Base-by-base conservation (phyloP, 2,888 invertebrate species). In the Synanthedon vespiformis region DNA sequence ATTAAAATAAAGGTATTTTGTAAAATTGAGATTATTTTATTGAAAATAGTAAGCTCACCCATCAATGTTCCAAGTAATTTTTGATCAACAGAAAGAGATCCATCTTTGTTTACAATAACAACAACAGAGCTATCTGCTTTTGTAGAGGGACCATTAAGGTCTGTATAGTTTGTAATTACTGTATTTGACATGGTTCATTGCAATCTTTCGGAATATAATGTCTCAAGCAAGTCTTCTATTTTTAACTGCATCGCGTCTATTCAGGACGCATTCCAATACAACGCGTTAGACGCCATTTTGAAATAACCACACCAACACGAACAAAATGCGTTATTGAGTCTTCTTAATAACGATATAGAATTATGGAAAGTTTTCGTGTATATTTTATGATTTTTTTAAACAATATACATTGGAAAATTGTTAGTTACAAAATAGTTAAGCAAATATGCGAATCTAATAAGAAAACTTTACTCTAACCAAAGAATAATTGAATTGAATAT, bases 61-160 rank as follows among this genome's bases (percentile, higher is more conserved):
- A 95, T 90, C 60, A 94, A 89, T 64, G 91, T 92, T 65, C 94
- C 92, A 57, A 95, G 89, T 61, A 93, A 92, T 65, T 93, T 92
- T 70, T 93, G 92, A 80, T 95, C 95, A 48, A 94, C 92, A 56
- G 93, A 92, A 58, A 96, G 89, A 56, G 92, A 92, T 64, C 95
- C 95, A 90, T 95, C 95, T 83, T 94, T 94, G 74, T 93, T 93
- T 74, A 95, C 94, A 74, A 95, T 92, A 76, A 96, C 92, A 67
- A 94, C 92, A 73, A 96, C 90, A 69, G 93, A 91, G 72, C 92
- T 92, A 79, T 92, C 92, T 63, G 89, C 85, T 71, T 88, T 87
- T 49, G 85, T 76, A 12, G 87, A 83, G 57, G 87, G 86, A 60
- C 88, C 88, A 65, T 88, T 88, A 14, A 87, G 74, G 70, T 88